Evolutionary conservation across 2,113 vertebrate species (phyloP).

Genomic region (Corythoichthys intestinalis): DNA sequence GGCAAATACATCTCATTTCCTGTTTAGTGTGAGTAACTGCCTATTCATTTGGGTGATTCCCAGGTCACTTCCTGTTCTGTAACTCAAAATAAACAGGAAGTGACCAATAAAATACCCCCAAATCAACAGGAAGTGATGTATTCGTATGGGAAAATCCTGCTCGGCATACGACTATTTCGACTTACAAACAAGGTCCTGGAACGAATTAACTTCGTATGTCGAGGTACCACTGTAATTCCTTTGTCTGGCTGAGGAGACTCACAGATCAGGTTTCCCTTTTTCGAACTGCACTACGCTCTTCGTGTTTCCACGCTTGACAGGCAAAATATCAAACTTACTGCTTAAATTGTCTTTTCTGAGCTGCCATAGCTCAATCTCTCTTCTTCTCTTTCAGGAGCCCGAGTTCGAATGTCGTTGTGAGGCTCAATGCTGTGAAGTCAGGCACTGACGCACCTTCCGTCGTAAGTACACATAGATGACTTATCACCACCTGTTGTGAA

Average conservation of each 20-base stretch:
- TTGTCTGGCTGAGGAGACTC: background rate
- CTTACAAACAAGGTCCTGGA: no score
- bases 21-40: no score
- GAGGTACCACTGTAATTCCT: no score
- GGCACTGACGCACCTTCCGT: background rate
- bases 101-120: no score
- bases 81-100: no score
- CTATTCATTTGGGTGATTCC: no score
- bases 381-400: background rate
- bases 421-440: background rate
- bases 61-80: no score
- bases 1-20: no score
- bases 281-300: background rate
- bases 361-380: background rate
- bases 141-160: no score
- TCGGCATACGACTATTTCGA: no score
- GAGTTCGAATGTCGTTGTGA: background rate
- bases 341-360: background rate
- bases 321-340: background rate
- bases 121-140: no score
- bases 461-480: background rate
- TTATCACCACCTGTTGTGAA: constrained; percentile 1
- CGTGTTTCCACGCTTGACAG: background rate
- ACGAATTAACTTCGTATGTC: no score
- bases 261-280: background rate